Percentiles rank a stretch among this genome's conserved stretches.
Evolutionary conservation across 2,888 invertebrate genomes (phyloP).

Genomic region (Eurois occulta): DNA sequence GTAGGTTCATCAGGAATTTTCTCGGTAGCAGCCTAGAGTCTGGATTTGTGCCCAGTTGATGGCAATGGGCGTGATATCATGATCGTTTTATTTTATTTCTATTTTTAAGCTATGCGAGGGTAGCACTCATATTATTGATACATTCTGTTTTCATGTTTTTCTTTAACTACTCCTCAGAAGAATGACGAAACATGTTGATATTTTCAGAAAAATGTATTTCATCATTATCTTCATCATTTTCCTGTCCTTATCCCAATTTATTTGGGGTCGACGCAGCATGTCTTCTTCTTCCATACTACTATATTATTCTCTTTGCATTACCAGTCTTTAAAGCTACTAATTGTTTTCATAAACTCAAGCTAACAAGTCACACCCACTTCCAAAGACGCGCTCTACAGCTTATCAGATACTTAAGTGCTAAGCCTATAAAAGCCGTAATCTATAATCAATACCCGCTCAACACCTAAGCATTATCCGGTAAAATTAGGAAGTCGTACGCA

Average conservation of each 20-base stretch:
- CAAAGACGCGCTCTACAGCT: constrained; percentile 43
- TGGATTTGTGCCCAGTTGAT: too few species aligned
- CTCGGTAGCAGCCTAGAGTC: background rate
- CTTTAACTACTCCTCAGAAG: background rate
- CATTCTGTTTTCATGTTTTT: background rate
- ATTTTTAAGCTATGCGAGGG: background rate
- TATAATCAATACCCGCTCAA: constrained; percentile 70
- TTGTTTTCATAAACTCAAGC: background rate
- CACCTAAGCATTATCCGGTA: constrained; percentile 66
- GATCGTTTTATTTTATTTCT: too few species aligned
- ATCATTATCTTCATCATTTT: background rate
- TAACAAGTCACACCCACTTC: background rate
- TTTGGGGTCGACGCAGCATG: too few species aligned
- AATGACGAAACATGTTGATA: background rate
- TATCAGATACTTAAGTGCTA: constrained; percentile 35
- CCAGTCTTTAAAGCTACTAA: background rate
- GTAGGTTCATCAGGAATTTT: background rate
- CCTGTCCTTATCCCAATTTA: background rate
- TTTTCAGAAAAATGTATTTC: too few species aligned
- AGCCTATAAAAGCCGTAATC: constrained; percentile 69
- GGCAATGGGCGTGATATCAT: too few species aligned
- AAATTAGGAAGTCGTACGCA: constrained; percentile 62
- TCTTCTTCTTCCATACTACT: background rate
- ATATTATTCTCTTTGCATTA: too few species aligned
- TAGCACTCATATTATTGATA: background rate